phyloP scores from a whole-genome alignment of 2,113 vertebrate genomes.

The Chinchilla lanigera region DNA sequence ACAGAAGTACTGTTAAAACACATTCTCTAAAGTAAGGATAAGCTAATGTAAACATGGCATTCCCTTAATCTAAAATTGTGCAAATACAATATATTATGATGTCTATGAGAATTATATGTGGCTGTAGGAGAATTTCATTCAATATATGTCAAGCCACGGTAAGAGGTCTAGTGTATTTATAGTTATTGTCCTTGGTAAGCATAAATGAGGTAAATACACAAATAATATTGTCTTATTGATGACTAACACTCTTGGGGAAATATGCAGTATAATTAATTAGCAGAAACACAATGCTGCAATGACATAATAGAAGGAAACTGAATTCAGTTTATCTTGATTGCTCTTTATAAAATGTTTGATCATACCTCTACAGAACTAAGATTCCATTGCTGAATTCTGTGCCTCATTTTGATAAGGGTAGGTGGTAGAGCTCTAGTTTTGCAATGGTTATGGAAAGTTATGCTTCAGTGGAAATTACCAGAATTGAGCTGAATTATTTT shows the following conservation, averaged over 20 bases:
- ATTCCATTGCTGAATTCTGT: not conserved
- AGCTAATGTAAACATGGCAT: conserved; percentile 51
- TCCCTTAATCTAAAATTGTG: not conserved
- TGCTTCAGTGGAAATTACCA: not conserved
- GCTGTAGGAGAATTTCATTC: not conserved
- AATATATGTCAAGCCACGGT: not conserved
- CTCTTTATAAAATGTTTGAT: not conserved
- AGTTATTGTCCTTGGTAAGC: not conserved
- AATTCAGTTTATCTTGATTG: not conserved
- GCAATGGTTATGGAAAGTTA: not conserved
- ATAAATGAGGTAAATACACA: not conserved
- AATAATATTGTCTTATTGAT: not conserved
- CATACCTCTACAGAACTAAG: not conserved
- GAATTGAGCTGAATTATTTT: not conserved
- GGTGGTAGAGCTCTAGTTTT: not conserved
- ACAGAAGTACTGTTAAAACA: not conserved
- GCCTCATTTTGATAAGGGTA: not conserved
- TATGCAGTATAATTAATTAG: not conserved
- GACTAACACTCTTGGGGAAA: not conserved
- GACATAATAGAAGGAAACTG: not conserved
- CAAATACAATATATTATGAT: not conserved
- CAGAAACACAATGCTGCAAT: not conserved
- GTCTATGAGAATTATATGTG: not conserved
- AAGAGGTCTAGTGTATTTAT: not conserved
- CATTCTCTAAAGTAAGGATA: not conserved